These are phyloP conservation scores for Yasuhikotakia modesta DNA, from an alignment of 2,797 vertebrate species.

Conservation along the genomic window DNA sequence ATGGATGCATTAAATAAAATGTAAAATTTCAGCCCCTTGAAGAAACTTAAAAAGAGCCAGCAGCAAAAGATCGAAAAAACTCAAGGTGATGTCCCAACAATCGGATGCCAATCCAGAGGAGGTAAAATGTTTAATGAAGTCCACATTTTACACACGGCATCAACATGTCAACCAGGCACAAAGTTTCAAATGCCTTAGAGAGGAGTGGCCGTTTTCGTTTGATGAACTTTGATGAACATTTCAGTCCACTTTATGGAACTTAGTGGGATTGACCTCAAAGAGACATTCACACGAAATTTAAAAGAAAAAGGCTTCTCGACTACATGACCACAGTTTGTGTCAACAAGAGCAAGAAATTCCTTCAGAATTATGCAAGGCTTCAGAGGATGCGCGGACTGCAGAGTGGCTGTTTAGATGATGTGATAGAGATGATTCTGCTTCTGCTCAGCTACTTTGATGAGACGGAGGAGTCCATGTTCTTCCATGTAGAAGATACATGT, in stretches of 20 bases:
- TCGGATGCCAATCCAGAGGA: conserved; percentile 10
- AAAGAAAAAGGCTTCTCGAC: conserved; percentile 23
- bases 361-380: conserved; percentile 24
- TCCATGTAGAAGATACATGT: conserved; percentile 40
- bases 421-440: no score
- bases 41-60: conserved; percentile 23
- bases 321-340: conserved; percentile 27
- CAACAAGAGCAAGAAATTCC: conserved; percentile 16
- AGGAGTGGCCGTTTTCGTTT: conserved; percentile 32
- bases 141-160: conserved; percentile 8
- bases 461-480: conserved; percentile 3
- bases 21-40: conserved; percentile 17
- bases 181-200: background rate
- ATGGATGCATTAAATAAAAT: conserved; percentile 23
- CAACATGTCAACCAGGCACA: conserved; percentile 33
- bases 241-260: conserved; percentile 15
- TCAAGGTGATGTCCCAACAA: conserved; percentile 18
- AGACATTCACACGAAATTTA: conserved; percentile 16
- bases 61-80: conserved; percentile 12
- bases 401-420: no score
- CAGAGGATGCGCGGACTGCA: conserved; percentile 8
- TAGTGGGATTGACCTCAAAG: conserved; percentile 21
- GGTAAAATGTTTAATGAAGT: conserved; percentile 9
- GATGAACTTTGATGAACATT: conserved; percentile 33
- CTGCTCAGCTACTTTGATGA: no score